A percentile compares a stretch with the other conserved stretches of the same genome.
phyloP scores from a whole-genome alignment of 2,888 invertebrate species.

The Cepaea hortensis region DNA sequence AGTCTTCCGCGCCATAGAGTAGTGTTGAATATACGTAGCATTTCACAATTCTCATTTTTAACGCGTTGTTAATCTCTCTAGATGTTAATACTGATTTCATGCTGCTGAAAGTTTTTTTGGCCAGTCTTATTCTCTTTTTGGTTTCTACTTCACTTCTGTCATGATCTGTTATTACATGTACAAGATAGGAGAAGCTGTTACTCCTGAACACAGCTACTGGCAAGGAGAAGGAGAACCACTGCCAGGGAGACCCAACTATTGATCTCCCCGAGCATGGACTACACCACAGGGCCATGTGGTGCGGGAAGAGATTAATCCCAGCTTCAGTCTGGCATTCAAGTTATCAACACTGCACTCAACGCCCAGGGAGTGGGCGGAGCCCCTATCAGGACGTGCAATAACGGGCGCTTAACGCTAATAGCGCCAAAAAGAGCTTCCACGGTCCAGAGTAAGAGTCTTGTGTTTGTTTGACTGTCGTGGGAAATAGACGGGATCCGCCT shows the following conservation, averaged over 20 bases:
- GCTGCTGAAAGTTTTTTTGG: too few species aligned
- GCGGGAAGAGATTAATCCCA: constrained; percentile 1
- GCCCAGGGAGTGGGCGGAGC: not conserved
- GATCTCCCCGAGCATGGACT: not conserved
- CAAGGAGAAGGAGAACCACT: not conserved
- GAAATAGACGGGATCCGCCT: too few species aligned
- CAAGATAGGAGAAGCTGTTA: too few species aligned
- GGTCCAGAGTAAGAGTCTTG: not conserved
- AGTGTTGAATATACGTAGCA: too few species aligned
- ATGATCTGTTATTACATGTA: too few species aligned
- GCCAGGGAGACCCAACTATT: not conserved
- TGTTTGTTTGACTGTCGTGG: not conserved
- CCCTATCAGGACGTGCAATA: constrained; percentile 4
- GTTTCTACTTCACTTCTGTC: too few species aligned
- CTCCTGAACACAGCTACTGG: too few species aligned
- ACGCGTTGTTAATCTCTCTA: too few species aligned
- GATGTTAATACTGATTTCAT: too few species aligned
- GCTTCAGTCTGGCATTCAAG: not conserved
- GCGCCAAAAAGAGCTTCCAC: not conserved
- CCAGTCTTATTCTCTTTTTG: too few species aligned
- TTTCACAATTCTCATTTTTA: too few species aligned
- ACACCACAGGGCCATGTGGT: not conserved
- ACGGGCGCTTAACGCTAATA: constrained; percentile 5
- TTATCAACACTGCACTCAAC: constrained; percentile 16
- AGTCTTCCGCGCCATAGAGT: too few species aligned